A percentile compares a stretch with the other conserved stretches of the same genome.
Evolutionary conservation across 2,888 invertebrate genomes (phyloP).

Genomic region (Hyposoter dolosus): DNA sequence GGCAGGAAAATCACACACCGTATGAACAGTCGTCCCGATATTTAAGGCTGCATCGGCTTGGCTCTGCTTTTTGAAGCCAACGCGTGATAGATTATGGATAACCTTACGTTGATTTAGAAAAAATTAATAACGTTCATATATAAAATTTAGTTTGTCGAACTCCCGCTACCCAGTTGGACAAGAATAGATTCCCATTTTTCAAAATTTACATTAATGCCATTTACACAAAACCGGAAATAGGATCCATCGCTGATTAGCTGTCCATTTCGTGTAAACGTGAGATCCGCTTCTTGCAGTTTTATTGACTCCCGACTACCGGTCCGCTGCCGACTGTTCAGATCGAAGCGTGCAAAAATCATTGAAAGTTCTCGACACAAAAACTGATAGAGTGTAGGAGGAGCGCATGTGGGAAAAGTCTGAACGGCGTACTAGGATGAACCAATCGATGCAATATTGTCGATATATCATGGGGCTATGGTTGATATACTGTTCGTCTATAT

Average conservation of each 20-base stretch:
- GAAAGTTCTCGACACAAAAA: neutral
- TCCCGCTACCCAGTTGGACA: no score
- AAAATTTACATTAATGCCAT: no score
- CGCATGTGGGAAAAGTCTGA: neutral
- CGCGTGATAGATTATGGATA: slow-evolving; percentile 16
- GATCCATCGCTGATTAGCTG: no score
- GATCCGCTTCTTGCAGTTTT: neutral
- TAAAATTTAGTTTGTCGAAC: no score
- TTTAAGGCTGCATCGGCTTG: slow-evolving; percentile 4
- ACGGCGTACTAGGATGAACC: slow-evolving; percentile 6
- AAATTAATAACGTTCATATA: neutral
- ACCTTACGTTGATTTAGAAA: slow-evolving; percentile 3
- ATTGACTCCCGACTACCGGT: neutral
- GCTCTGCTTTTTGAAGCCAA: neutral
- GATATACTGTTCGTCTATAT: slow-evolving; percentile 43
- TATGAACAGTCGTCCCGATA: slow-evolving; percentile 24
- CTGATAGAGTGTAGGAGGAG: neutral
- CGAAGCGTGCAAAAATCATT: slow-evolving; percentile 5
- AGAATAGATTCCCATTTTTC: no score
- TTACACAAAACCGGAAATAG: no score
- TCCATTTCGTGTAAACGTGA: neutral
- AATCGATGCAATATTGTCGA: slow-evolving; percentile 68
- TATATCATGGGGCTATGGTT: slow-evolving; percentile 49
- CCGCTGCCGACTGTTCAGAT: neutral
- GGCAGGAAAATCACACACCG: slow-evolving; percentile 51